These are phyloP conservation scores for Odontomyia ornata DNA, from an alignment of 2,888 invertebrate species.

Conservation along the genomic window DNA sequence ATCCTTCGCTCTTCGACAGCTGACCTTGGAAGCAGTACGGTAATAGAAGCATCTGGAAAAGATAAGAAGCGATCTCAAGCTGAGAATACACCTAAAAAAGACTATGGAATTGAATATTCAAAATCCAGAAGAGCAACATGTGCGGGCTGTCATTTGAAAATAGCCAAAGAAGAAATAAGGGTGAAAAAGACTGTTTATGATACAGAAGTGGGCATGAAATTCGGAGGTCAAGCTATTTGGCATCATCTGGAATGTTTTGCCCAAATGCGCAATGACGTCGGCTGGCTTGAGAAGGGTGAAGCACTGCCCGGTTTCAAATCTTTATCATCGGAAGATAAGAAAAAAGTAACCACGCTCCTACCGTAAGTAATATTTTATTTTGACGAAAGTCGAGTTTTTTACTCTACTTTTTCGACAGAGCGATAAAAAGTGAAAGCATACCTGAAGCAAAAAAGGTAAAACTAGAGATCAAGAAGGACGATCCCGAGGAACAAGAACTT, in stretches of 20 bases:
- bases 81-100: slow-evolving; percentile 65
- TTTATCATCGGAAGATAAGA: slow-evolving; percentile 77
- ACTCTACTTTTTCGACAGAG: slow-evolving; percentile 49
- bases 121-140: slow-evolving; percentile 85
- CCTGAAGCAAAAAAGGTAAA: slow-evolving; percentile 76
- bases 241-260: slow-evolving; percentile 92
- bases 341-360: slow-evolving; percentile 70
- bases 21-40: slow-evolving; percentile 46
- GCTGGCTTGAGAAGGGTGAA: slow-evolving; percentile 77
- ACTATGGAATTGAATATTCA: slow-evolving; percentile 85
- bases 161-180: slow-evolving; percentile 77
- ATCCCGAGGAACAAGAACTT: slow-evolving; percentile 69
- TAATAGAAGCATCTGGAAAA: slow-evolving; percentile 58
- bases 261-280: slow-evolving; percentile 74
- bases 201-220: slow-evolving; percentile 79
- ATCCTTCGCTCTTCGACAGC: slow-evolving; percentile 47
- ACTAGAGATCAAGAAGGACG: slow-evolving; percentile 69
- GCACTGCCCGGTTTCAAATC: slow-evolving; percentile 78
- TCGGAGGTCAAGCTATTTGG: slow-evolving; percentile 88
- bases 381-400: background rate
- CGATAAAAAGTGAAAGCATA: slow-evolving; percentile 66
- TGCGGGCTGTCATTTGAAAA: slow-evolving; percentile 84
- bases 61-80: slow-evolving; percentile 67
- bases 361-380: slow-evolving; percentile 67
- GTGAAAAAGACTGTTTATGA: slow-evolving; percentile 87